Base-by-base conservation (phyloP, 2,113 vertebrate species). In the Sapajus apella region DNA sequence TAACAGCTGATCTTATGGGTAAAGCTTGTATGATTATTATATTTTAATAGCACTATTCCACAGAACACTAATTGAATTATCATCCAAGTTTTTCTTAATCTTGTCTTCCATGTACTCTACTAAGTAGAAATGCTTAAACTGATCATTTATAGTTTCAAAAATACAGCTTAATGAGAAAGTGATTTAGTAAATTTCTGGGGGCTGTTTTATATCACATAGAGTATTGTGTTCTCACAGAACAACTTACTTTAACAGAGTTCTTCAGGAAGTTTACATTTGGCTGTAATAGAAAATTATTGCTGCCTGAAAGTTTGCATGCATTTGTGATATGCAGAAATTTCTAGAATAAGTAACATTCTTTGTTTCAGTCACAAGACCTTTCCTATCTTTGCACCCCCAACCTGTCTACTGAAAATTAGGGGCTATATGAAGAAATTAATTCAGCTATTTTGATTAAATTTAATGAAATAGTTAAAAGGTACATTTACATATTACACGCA, bases 131-230 rank as follows among this genome's bases (percentile, higher is more conserved):
- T 50, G 23, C 89, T 98, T 98, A 92, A 97, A 95, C 45, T 80
- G 95, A 97, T 88, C 50, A 82, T 89, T 72, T 97, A 88, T 83
- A 97, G 96, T 98, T 96, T 97, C 92, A 93, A 92, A 97, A 92
- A 37, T 96, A 95, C 70, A 95, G 91, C 83, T 93, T 94, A 83
- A 94, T 25, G 72, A 70, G 89, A 97, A 97, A 98, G 95, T 56
- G 95, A 95, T 98, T 96, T 91, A 72, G 75, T 75, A 80, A 91
- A 91, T 97, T 87, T 66, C 55, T 89, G 16, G 76, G 55, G 64
- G 37, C 77, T 97, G 89, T 97, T 97, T 95, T 80, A 50, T 47
- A 73, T 91, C 93, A 96, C 56, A 75, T 27, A 37, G 73, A 77
- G 20, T 56, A 27, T 73, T 93, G 77, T 68, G 47, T 91, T 94